Percentiles rank a stretch among this genome's conserved stretches.
Evolutionary conservation across 2,113 vertebrate species (phyloP).

Genomic region (Megaceryle torquata): DNA sequence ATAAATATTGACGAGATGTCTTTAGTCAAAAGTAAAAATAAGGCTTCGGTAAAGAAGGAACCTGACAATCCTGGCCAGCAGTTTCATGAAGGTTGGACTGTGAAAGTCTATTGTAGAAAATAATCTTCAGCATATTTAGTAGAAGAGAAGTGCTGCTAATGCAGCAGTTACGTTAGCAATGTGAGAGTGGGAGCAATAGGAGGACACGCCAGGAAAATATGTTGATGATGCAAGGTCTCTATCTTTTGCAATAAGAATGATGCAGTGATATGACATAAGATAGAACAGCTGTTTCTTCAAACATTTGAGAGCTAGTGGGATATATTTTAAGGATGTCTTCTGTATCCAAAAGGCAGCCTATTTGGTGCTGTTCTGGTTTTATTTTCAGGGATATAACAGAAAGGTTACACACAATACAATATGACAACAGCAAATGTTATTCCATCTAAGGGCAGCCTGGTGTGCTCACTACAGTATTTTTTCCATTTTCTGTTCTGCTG

Average conservation of each 20-base stretch:
- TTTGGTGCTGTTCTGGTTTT: background rate
- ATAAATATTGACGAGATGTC: background rate
- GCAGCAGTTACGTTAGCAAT: background rate
- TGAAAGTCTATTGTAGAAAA: background rate
- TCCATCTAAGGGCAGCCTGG: background rate
- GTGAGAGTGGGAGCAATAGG: background rate
- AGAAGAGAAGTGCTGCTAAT: slow-evolving; percentile 18
- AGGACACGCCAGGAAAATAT: slow-evolving; percentile 6
- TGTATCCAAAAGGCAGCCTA: background rate
- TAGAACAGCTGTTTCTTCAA: slow-evolving; percentile 9
- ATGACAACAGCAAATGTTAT: background rate
- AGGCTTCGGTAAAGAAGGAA: background rate
- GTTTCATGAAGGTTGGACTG: background rate
- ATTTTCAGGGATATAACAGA: slow-evolving; percentile 2
- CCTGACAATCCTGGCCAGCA: background rate
- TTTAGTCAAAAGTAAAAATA: background rate
- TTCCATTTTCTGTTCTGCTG: background rate
- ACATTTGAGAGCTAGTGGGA: background rate
- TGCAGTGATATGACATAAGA: slow-evolving; percentile 24
- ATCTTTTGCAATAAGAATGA: slow-evolving; percentile 18
- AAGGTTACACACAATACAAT: background rate
- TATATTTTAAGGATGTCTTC: slow-evolving; percentile 10
- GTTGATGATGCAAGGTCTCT: slow-evolving; percentile 21
- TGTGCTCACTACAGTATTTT: background rate
- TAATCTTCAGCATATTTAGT: background rate